These are phyloP conservation scores for Macrophya annulata DNA, from an alignment of 2,888 invertebrate species.

Conservation along the genomic window DNA sequence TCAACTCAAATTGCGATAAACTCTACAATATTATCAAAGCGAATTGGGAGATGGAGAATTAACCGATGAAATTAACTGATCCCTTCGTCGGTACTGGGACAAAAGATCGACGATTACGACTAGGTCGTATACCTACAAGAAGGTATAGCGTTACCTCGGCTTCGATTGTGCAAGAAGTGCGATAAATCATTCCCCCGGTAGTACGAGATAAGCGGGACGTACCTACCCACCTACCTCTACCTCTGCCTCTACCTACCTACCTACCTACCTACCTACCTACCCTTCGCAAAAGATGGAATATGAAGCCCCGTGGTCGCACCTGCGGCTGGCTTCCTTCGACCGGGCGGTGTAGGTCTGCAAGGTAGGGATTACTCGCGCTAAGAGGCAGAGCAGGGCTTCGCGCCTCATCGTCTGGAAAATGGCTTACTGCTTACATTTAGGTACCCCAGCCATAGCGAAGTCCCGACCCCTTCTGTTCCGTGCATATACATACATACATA, in stretches of 20 bases:
- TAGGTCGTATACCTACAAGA: constrained; percentile 16
- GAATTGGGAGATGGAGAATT: neutral
- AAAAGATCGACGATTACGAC: constrained; percentile 34
- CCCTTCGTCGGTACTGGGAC: constrained; percentile 29
- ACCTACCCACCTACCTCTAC: constrained; percentile 1
- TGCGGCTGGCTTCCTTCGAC: constrained; percentile 77
- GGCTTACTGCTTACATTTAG: constrained; percentile 79
- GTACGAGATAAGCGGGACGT: constrained; percentile 35
- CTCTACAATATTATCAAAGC: neutral
- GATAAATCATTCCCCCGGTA: constrained; percentile 41
- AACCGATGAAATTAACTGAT: constrained; percentile 36
- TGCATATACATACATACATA: neutral
- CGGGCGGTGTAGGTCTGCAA: constrained; percentile 69
- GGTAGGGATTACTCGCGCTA: constrained; percentile 77
- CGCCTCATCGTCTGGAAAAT: constrained; percentile 80
- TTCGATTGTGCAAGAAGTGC: constrained; percentile 40
- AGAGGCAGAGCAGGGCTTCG: constrained; percentile 77
- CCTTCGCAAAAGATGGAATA: constrained; percentile 70
- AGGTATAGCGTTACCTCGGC: constrained; percentile 14
- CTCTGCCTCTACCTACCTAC: no score
- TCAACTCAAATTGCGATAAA: neutral
- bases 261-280: neutral
- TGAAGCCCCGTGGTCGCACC: constrained; percentile 75
- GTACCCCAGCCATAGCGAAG: constrained; percentile 62
- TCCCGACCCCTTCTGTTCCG: constrained; percentile 42